Evolutionary conservation across 1,140 invertebrate species (phyloP).

Genomic region (Amphibalanus amphitrite): DNA sequence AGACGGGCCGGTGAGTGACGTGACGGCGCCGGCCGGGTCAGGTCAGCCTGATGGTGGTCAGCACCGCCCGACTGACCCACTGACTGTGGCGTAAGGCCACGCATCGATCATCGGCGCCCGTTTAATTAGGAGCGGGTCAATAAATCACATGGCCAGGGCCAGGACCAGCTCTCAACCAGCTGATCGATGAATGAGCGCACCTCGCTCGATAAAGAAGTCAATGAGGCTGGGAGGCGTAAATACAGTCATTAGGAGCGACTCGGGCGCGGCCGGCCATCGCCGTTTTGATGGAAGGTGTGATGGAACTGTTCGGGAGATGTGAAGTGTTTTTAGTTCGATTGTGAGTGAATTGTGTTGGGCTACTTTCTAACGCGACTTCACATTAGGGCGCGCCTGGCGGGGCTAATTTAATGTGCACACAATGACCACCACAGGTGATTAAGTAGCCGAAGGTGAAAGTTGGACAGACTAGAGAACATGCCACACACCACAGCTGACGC

Average conservation of each 20-base stretch:
- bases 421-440: not conserved
- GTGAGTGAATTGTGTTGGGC: not conserved
- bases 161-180: not conserved
- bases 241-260: not conserved
- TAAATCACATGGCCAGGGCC: not conserved
- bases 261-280: not conserved
- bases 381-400: not conserved
- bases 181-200: not conserved
- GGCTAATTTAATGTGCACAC: not conserved
- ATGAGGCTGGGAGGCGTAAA: not conserved
- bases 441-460: not conserved
- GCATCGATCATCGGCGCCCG: not conserved
- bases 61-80: too few relatives aligned
- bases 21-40: too few relatives aligned
- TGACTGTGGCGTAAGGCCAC: too few relatives aligned
- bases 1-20: too few relatives aligned
- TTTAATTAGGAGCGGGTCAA: not conserved
- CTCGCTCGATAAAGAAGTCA: not conserved
- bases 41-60: too few relatives aligned
- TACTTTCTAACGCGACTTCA: not conserved
- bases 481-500: too few relatives aligned
- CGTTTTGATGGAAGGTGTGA: not conserved
- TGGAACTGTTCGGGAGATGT: too few relatives aligned
- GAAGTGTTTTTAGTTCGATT: not conserved
- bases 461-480: not conserved